Evolutionary conservation across 1,140 invertebrate species (phyloP).

Genomic region (Plutomurus gul): DNA sequence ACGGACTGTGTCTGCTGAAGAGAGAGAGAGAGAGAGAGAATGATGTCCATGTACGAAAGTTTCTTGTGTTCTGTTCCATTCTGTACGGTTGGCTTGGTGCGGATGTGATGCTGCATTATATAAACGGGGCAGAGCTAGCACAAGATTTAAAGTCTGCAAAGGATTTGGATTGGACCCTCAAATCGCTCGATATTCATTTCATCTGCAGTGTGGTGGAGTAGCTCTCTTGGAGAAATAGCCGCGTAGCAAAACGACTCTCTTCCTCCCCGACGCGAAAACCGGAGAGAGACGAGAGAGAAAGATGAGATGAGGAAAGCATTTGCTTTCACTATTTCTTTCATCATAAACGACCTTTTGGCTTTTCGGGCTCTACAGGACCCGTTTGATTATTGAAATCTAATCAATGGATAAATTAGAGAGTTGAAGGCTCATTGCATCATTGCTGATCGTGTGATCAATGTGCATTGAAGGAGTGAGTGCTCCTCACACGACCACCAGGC

Average conservation of each 20-base stretch:
- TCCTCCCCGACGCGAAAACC: background rate
- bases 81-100: background rate
- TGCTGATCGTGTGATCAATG: background rate
- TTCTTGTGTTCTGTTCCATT: constrained; percentile 21
- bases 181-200: constrained; percentile 29
- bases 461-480: no score
- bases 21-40: background rate
- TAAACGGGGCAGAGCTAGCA: constrained; percentile 20
- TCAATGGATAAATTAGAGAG: background rate
- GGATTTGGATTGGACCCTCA: constrained; percentile 22
- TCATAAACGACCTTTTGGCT: background rate
- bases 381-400: no score
- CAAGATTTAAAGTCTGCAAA: constrained; percentile 27
- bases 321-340: background rate
- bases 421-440: background rate
- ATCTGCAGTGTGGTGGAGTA: constrained; percentile 11
- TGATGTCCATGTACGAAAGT: background rate
- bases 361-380: background rate
- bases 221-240: background rate
- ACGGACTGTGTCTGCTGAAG: no score
- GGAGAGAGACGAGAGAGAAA: constrained; percentile 21
- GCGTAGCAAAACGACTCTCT: constrained; percentile 19
- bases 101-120: constrained; percentile 27
- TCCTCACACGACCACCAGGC: no score
- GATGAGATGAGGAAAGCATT: constrained; percentile 26